A percentile compares a stretch with the other conserved stretches of the same genome.
Evolutionary conservation across 2,113 vertebrate species (phyloP).

Genomic region (Otolemur garnettii): DNA sequence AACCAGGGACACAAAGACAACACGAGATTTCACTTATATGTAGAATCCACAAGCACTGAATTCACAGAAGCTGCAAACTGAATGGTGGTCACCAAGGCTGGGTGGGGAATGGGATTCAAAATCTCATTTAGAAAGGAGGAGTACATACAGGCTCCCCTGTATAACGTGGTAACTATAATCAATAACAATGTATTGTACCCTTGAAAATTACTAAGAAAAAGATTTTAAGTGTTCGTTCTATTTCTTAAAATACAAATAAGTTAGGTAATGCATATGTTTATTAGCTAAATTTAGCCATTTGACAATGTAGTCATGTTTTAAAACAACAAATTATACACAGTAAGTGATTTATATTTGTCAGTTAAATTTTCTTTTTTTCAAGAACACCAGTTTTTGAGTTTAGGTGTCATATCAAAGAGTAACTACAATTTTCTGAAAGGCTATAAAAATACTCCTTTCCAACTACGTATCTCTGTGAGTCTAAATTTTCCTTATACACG

Average conservation of each 20-base stretch:
- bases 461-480: background rate
- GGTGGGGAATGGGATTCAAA: background rate
- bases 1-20: background rate
- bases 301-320: background rate
- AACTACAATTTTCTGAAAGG: background rate
- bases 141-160: background rate
- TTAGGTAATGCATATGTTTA: background rate
- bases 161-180: background rate
- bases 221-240: background rate
- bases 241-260: background rate
- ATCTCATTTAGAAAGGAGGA: background rate
- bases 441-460: background rate
- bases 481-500: background rate
- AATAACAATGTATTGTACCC: background rate
- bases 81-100: background rate
- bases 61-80: background rate
- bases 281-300: background rate
- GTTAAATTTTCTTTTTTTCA: background rate
- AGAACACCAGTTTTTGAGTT: background rate
- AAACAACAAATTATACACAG: background rate
- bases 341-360: background rate
- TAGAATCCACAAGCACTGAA: background rate
- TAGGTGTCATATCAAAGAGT: background rate
- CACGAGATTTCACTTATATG: background rate
- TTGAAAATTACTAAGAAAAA: background rate